phyloP scores from a whole-genome alignment of 2,888 invertebrate genomes.

The Elmis aenea region DNA sequence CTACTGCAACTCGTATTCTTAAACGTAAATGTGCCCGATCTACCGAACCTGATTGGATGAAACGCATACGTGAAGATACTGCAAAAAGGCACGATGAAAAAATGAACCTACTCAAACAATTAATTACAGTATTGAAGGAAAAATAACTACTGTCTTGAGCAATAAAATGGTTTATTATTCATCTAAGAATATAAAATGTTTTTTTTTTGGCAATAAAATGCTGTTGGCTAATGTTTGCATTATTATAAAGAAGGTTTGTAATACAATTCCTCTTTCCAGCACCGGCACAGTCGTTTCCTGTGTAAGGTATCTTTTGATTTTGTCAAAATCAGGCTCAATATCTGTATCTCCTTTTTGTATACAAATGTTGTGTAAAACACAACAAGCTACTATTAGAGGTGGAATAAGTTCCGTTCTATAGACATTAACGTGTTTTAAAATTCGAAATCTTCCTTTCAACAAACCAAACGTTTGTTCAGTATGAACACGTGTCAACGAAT shows the following conservation, averaged over 20 bases:
- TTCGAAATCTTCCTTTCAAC: no score
- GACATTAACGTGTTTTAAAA: constrained; percentile 20
- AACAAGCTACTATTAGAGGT: constrained; percentile 15
- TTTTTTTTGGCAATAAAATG: no score
- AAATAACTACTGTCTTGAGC: constrained; percentile 2
- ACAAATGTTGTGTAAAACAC: constrained; percentile 22
- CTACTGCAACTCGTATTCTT: background rate
- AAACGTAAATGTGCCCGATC: background rate
- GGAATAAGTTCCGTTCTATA: constrained; percentile 12
- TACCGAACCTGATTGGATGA: constrained; percentile 4
- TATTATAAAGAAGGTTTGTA: no score
- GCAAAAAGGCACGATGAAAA: constrained; percentile 5
- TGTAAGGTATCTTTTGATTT: background rate
- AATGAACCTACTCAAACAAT: constrained; percentile 4
- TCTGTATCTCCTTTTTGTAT: constrained; percentile 10
- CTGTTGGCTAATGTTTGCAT: no score
- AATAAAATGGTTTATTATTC: no score
- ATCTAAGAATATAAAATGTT: no score
- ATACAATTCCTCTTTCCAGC: no score
- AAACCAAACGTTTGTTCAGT: constrained; percentile 21
- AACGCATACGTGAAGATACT: constrained; percentile 3
- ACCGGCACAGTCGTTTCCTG: constrained; percentile 1
- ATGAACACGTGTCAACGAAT: constrained; percentile 12
- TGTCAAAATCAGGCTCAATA: constrained; percentile 10
- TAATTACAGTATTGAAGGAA: constrained; percentile 5